Conservation (phyloP, 2,113 vertebrate genomes). For the Hyaena hyaena region DNA sequence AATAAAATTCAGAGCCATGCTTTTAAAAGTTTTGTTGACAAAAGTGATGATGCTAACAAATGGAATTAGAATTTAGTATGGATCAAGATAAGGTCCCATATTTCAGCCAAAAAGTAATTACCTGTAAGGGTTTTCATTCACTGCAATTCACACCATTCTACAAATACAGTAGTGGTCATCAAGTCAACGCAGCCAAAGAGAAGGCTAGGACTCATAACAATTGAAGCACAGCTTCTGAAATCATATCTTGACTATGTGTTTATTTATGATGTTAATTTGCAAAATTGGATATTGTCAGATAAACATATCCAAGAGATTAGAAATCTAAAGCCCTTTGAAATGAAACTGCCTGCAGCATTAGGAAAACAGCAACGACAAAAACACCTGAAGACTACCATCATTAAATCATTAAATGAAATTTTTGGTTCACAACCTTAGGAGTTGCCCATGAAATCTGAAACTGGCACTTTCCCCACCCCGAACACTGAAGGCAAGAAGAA, state of each 20-base stretch:
- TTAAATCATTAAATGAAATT: background rate
- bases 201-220: background rate
- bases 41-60: background rate
- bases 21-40: background rate
- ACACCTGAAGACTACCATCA: background rate
- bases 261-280: background rate
- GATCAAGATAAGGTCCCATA: background rate
- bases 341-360: background rate
- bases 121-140: background rate
- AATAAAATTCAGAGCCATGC: background rate
- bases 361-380: background rate
- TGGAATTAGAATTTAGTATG: background rate
- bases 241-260: background rate
- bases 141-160: background rate
- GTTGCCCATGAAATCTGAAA: background rate
- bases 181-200: rapidly evolving
- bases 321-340: background rate
- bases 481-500: background rate
- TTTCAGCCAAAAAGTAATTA: background rate
- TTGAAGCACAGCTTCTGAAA: background rate
- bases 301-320: background rate
- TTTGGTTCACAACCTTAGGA: background rate
- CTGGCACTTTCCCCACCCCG: rapidly evolving
- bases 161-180: background rate
- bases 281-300: background rate